phyloP scores from a whole-genome alignment of 2,888 invertebrate genomes.

The Polydrusus cervinus region DNA sequence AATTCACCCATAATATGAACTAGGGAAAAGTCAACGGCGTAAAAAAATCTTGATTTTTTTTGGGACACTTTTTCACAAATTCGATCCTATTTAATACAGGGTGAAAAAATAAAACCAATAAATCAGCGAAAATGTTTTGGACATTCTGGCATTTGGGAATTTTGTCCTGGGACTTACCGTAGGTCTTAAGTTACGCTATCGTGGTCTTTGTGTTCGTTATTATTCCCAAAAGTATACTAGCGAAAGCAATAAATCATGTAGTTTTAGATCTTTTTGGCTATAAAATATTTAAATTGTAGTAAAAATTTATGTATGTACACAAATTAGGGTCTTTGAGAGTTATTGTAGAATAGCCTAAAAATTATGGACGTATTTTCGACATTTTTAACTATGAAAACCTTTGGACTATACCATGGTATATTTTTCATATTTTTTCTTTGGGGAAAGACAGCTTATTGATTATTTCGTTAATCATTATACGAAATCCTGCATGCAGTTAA shows the following conservation, averaged over 20 bases:
- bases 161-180: not conserved
- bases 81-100: too few species aligned
- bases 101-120: too few species aligned
- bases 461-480: too few species aligned
- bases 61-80: too few species aligned
- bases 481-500: too few species aligned
- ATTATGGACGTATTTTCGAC: not conserved
- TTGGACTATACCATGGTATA: not conserved
- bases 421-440: not conserved
- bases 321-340: constrained; percentile 19
- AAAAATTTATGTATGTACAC: constrained; percentile 36
- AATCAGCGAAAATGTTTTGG: too few species aligned
- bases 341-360: not conserved
- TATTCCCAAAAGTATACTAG: constrained; percentile 38
- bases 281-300: constrained; percentile 36
- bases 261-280: constrained; percentile 10
- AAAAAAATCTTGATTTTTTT: too few species aligned
- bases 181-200: not conserved
- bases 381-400: not conserved
- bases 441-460: not conserved
- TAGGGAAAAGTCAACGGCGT: too few species aligned
- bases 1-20: too few species aligned
- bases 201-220: constrained; percentile 24
- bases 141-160: too few species aligned
- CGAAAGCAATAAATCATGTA: constrained; percentile 24